Evolutionary conservation across 1,140 invertebrate species (phyloP).

Genomic region (Nephila pilipes): DNA sequence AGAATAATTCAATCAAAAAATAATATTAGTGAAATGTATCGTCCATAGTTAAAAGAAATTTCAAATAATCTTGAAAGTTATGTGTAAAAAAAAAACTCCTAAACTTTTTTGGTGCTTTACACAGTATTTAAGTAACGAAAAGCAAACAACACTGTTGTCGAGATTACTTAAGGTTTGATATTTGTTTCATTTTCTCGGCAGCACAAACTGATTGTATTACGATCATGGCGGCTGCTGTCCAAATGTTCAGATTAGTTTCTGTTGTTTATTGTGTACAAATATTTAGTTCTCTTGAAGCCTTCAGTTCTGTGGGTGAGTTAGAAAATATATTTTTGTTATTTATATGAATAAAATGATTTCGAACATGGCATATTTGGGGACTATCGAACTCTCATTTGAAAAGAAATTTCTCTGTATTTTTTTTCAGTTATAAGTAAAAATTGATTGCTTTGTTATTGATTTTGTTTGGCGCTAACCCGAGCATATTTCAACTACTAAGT

Average conservation of each 20-base stretch:
- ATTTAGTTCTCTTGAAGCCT: background rate
- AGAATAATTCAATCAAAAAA: too few species aligned
- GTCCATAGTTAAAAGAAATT: too few species aligned
- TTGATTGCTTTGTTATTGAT: background rate
- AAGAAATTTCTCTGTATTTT: background rate
- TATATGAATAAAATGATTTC: background rate
- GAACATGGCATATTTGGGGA: too few species aligned
- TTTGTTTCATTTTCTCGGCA: constrained; percentile 38
- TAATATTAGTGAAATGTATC: too few species aligned
- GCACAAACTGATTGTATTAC: background rate
- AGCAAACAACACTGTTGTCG: too few species aligned
- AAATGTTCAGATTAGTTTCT: background rate
- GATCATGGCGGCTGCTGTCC: background rate
- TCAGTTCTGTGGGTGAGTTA: constrained; percentile 2
- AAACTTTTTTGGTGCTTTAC: too few species aligned
- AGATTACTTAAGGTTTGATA: background rate
- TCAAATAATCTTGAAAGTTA: too few species aligned
- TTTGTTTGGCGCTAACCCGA: background rate
- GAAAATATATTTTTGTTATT: background rate
- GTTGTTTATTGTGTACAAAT: constrained; percentile 13
- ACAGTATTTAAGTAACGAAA: too few species aligned
- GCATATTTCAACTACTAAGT: too few species aligned
- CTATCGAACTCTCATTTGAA: background rate
- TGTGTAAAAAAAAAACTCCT: too few species aligned
- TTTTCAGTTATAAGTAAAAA: background rate